phyloP scores from a whole-genome alignment of 2,797 vertebrate genomes.

The Prunella strophiata region DNA sequence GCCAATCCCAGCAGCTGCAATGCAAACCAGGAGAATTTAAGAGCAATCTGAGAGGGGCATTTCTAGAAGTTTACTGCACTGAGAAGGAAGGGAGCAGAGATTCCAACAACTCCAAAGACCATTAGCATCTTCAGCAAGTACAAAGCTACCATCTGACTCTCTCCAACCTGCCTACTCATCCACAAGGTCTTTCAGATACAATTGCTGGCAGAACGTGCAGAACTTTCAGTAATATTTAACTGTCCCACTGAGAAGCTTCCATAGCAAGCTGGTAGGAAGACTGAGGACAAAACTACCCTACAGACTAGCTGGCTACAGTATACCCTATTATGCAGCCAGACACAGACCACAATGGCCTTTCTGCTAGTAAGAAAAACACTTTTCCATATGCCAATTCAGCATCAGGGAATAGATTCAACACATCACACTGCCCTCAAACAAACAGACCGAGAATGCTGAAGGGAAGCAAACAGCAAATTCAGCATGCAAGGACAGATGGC shows the following conservation, averaged over 20 bases:
- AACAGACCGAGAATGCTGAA: neutral
- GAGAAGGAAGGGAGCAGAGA: neutral
- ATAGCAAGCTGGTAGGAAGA: neutral
- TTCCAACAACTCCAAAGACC: neutral
- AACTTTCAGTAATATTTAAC: neutral
- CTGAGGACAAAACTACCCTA: neutral
- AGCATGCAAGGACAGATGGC: neutral
- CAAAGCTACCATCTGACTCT: neutral
- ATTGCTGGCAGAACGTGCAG: neutral
- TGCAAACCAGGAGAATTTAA: neutral
- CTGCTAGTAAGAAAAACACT: neutral
- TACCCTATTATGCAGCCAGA: neutral
- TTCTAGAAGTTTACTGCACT: neutral
- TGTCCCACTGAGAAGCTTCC: neutral
- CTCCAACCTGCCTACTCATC: neutral
- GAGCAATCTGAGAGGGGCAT: neutral
- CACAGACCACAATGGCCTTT: neutral
- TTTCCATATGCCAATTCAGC: neutral
- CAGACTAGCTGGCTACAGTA: neutral
- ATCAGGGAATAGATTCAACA: neutral
- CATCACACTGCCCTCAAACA: neutral
- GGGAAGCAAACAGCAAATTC: neutral
- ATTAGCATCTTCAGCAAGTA: neutral
- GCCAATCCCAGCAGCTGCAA: neutral
- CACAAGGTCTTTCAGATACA: neutral